Conservation (phyloP, 2,888 invertebrate genomes). For the Pachydiplax longipennis region DNA sequence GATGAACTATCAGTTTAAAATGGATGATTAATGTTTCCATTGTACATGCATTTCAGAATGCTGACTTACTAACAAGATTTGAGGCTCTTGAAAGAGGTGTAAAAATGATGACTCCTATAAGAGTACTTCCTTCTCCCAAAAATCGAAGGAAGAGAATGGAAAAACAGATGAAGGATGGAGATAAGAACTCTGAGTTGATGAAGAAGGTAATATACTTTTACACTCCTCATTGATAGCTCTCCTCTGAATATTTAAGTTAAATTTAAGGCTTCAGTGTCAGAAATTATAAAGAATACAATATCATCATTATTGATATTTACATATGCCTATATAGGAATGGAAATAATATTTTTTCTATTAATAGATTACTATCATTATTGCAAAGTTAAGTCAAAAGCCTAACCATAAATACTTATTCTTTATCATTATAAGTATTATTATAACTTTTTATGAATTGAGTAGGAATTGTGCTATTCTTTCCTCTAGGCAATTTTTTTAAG, state of each 20-base stretch:
- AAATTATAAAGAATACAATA: too few species aligned
- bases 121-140: constrained; percentile 19
- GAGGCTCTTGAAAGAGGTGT: constrained; percentile 28
- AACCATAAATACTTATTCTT: too few species aligned
- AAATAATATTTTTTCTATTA: too few species aligned
- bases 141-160: neutral
- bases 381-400: too few species aligned
- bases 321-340: too few species aligned
- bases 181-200: neutral
- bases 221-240: neutral
- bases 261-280: neutral
- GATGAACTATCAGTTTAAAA: too few species aligned
- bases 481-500: too few species aligned
- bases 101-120: constrained; percentile 3
- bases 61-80: constrained; percentile 17
- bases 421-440: neutral
- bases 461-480: too few species aligned
- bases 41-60: neutral
- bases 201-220: neutral
- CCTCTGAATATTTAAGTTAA: neutral
- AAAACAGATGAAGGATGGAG: neutral
- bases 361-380: too few species aligned
- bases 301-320: too few species aligned
- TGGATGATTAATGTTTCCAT: too few species aligned
- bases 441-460: too few species aligned